Base-by-base conservation (phyloP, 1,140 invertebrate genomes). In the Pogonus chalceus region DNA sequence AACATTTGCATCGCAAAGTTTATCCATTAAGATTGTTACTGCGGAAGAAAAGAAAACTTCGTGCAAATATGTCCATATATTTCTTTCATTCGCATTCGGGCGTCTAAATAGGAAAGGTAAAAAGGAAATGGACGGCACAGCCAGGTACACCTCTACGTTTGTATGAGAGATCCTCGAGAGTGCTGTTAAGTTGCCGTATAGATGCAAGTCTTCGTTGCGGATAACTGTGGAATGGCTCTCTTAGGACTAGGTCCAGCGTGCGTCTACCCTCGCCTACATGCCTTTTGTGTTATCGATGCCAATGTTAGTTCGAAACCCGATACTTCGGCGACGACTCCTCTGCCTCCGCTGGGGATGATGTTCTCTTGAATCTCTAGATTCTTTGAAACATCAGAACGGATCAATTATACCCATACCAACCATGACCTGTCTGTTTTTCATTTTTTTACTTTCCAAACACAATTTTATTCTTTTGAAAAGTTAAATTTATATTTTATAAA, bases 171-270 rank as follows among this genome's bases (percentile, higher is more conserved):
- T 49, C 54, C 62, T 60, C 62, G 20, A 53, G 59, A 58, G 62
- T 57, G 56, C 62, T 56, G 53, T 63, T 63, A 63, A 61, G 56
- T 52, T 58, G 58, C 54, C 56, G 51, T 57, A 54, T 58, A 60
- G 58, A 62, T 63, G 53, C 57, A 62, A 60, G 58, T 62, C 58
- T 62, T 58, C 55, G 62, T 59, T 48, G 26, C 49, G 60, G 53
- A 61, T 62, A 63, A 61, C 62, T 55, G 53, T 46, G 43, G 53
- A 63, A 63, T 62, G 62, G 62, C 56, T 62, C 60, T 60, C 62
- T 22, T 48, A 54, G 53, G 54, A 58, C 24, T 49, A 55, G 48
- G 57, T 56, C 52, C 56, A 53, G 47, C 47, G 16, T n/a, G 16
- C 39, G 12, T 31, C 52, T 23, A 2, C 18, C n/a, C 23, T n/a